phyloP scores from a whole-genome alignment of 2,797 vertebrate species.

The Sciurus vulgaris region DNA sequence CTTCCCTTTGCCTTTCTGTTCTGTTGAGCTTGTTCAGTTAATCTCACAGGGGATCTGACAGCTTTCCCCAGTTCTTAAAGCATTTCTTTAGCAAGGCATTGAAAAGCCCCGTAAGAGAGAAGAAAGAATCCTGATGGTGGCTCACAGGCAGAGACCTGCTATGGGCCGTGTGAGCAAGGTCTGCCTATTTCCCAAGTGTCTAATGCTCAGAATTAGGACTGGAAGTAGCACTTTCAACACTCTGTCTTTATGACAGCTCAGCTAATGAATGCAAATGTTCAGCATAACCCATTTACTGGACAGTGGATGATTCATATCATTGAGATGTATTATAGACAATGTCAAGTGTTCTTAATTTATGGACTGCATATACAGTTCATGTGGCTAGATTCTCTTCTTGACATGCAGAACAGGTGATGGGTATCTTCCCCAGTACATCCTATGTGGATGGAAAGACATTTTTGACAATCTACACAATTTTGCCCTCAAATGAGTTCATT shows the following conservation, averaged over 20 bases:
- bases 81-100: conserved; percentile 86
- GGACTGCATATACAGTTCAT: conserved; percentile 51
- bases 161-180: conserved; percentile 71
- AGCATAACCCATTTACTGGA: conserved; percentile 73
- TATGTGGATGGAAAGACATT: conserved; percentile 39
- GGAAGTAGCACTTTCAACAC: conserved; percentile 67
- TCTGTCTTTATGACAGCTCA: conserved; percentile 77
- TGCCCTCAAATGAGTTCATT: conserved; percentile 54
- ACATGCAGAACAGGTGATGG: conserved; percentile 53
- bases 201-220: conserved; percentile 59
- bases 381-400: conserved; percentile 48
- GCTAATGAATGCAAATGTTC: conserved; percentile 82
- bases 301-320: conserved; percentile 72
- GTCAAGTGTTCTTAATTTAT: conserved; percentile 78
- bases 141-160: conserved; percentile 80
- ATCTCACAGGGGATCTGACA: conserved; percentile 88
- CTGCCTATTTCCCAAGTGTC: conserved; percentile 53
- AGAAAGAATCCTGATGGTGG: conserved; percentile 81
- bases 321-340: conserved; percentile 75
- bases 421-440: background rate
- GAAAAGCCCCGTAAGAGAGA: conserved; percentile 84
- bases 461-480: conserved; percentile 63
- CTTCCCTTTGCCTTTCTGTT: conserved; percentile 85
- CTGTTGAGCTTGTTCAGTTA: conserved; percentile 85
- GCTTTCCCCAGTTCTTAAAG: conserved; percentile 87